Conservation (phyloP, 2,113 vertebrate genomes). For the Chaetura pelagica region DNA sequence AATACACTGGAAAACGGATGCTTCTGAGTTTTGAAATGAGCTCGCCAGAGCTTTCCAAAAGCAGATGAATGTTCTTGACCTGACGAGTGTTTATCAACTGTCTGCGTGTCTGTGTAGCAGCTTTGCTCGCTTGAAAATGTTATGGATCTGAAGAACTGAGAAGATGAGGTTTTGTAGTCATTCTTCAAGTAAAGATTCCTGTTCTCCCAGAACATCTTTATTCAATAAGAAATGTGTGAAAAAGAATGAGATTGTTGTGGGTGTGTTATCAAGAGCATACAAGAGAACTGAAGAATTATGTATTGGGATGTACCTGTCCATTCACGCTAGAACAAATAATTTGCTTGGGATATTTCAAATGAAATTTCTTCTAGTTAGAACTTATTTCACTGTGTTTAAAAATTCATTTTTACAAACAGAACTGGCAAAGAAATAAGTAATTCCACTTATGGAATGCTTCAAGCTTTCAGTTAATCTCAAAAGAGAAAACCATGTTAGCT, state of each 20-base stretch:
- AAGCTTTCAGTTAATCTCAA: neutral
- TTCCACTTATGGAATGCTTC: neutral
- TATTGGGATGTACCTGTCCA: neutral
- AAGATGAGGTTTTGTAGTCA: neutral
- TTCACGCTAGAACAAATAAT: neutral
- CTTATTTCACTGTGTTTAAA: neutral
- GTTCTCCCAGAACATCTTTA: neutral
- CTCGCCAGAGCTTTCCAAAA: slow-evolving; percentile 37
- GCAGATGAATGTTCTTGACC: slow-evolving; percentile 43
- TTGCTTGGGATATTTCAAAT: neutral
- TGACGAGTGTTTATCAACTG: slow-evolving; percentile 51
- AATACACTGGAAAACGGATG: neutral
- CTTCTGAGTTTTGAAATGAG: slow-evolving; percentile 16
- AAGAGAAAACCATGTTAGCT: neutral
- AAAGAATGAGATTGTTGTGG: neutral
- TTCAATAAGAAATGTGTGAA: neutral
- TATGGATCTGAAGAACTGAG: neutral
- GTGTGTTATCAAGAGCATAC: neutral
- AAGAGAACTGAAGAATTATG: neutral
- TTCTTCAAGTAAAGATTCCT: neutral
- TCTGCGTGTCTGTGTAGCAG: slow-evolving; percentile 17
- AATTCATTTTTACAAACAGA: neutral
- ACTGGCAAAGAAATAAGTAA: neutral
- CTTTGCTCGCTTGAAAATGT: neutral
- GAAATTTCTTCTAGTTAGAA: neutral